Evolutionary conservation across 2,888 invertebrate species (phyloP).

Genomic region (Eustalomyia histrio): DNA sequence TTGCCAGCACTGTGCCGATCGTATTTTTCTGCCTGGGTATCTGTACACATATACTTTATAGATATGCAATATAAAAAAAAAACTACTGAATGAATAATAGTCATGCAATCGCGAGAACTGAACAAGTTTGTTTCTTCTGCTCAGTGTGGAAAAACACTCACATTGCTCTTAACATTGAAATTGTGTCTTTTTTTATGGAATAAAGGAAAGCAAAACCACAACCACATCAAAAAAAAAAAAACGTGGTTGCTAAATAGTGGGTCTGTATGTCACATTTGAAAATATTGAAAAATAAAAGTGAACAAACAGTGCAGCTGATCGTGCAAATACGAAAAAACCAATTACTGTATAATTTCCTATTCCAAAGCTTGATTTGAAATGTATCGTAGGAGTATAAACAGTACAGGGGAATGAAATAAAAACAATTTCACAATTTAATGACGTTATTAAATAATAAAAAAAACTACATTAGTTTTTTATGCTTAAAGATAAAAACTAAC

Average conservation of each 20-base stretch:
- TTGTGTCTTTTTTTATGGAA: conserved; percentile 28
- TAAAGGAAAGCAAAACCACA: conserved; percentile 14
- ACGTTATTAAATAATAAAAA: neutral
- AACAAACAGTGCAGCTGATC: conserved; percentile 24
- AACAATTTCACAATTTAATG: neutral
- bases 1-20: no score
- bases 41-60: no score
- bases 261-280: conserved; percentile 27
- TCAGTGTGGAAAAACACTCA: conserved; percentile 16
- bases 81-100: no score
- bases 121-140: conserved; percentile 25
- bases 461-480: neutral
- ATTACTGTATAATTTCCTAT: neutral
- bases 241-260: conserved; percentile 18
- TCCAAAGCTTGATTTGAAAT: neutral
- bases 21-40: no score
- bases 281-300: neutral
- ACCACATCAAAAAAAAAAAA: conserved; percentile 5
- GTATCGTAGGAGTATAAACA: neutral
- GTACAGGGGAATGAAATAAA: neutral
- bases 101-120: neutral
- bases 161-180: conserved; percentile 48
- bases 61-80: no score
- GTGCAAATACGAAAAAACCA: conserved; percentile 1
- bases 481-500: neutral